Evolutionary conservation across 2,113 vertebrate species (phyloP), one percentile per base, ranked within the genome.

Genomic region (Brachirus orientalis): DNA sequence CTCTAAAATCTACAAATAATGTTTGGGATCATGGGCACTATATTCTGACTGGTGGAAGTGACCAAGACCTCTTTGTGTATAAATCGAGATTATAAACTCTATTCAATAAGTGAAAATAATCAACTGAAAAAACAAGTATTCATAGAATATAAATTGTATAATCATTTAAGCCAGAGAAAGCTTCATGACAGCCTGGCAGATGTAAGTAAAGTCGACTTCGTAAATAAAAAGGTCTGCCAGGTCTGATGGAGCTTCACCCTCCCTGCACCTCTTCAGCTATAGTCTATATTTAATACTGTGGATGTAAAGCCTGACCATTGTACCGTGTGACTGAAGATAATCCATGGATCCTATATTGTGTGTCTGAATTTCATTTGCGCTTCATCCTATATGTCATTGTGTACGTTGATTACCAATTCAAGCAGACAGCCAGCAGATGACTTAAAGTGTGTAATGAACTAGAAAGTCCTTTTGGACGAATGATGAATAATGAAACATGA

Each of bases 1-100:
- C 55, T 38, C 4, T n/a, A n/a, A 56, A 69, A 77, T 62, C 70
- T 60, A 63, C 72, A 78, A 80, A 80, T 78, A 74, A 72, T 55
- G 64, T 38, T 71, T 62, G 72, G 63, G 62, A 68, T 88, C 28
- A 57, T 17, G 37, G 46, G n/a, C 45, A 67, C 55, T 46, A 56
- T 64, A 70, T 58, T 28, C 28, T 4, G 3, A 28, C 28, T 28
- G 28, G 28, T 28, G 28, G 28, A 28, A 28, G n/a, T n/a, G n/a
- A n/a, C n/a, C n/a, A n/a, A n/a, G n/a, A n/a, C n/a, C n/a, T n/a
- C n/a, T n/a, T n/a, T n/a, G n/a, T n/a, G n/a, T n/a, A n/a, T n/a
- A n/a, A n/a, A n/a, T n/a, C n/a, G n/a, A n/a, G n/a, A n/a, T n/a
- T n/a, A n/a, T n/a, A n/a, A n/a, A n/a, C n/a, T n/a, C n/a, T n/a